phyloP scores from a whole-genome alignment of 2,797 vertebrate species.

The Rhinophrynus dorsalis region DNA sequence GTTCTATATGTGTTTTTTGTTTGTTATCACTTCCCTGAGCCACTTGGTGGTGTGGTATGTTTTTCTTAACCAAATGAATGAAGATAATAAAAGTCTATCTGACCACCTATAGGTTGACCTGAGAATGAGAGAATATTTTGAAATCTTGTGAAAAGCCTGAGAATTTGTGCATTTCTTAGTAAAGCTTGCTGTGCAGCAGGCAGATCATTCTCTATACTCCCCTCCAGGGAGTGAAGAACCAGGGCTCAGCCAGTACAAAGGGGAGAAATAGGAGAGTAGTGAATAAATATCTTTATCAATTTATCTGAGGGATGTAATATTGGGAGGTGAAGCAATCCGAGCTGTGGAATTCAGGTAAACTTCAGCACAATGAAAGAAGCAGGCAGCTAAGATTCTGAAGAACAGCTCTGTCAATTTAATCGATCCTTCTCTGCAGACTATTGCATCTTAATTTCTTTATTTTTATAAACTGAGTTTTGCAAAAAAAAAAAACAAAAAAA shows the following conservation, averaged over 20 bases:
- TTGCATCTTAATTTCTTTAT: conserved; percentile 13
- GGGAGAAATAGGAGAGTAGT: too few relatives aligned
- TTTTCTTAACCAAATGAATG: conserved; percentile 78
- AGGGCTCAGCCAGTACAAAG: too few relatives aligned
- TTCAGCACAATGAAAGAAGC: conserved; percentile 6
- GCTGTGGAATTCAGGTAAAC: background rate
- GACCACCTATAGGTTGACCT: conserved; percentile 70
- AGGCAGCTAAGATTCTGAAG: conserved; percentile 6
- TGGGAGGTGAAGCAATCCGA: too few relatives aligned
- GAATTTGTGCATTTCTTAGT: conserved; percentile 26
- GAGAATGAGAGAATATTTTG: conserved; percentile 53
- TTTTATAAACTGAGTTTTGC: conserved; percentile 8
- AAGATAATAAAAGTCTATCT: conserved; percentile 66
- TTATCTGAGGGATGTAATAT: too few relatives aligned
- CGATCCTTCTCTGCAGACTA: conserved; percentile 36
- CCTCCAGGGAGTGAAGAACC: too few relatives aligned
- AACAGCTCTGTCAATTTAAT: conserved; percentile 21
- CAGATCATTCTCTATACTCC: too few relatives aligned
- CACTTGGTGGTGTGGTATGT: conserved; percentile 85
- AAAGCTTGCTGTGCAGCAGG: too few relatives aligned
- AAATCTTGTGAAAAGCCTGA: conserved; percentile 37
- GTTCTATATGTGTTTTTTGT: conserved; percentile 39
- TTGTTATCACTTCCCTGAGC: conserved; percentile 88
- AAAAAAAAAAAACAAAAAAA: too few relatives aligned
- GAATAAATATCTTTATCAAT: too few relatives aligned